Evolutionary conservation across 2,113 vertebrate genomes (phyloP), one percentile per base, ranked within the genome.

Genomic region (Octodon degus): DNA sequence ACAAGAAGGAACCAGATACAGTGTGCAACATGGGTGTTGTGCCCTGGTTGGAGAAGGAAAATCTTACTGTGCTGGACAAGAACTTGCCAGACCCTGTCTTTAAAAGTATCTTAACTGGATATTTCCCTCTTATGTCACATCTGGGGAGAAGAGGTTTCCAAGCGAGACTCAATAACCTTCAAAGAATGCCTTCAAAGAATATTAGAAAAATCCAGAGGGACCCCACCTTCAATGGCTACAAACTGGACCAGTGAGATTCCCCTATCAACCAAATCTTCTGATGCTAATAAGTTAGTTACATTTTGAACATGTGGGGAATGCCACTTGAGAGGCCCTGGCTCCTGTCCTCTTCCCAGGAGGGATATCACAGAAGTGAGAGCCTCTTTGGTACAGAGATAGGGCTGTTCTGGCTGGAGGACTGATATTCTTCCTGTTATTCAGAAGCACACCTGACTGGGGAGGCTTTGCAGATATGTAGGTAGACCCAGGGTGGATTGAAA

Each of bases 41-140:
- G 92, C 99, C 99, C 0, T 99, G 99, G 99, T 99, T 99, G 99
- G 99, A 99, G 77, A 99, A 99, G 96, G 99, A 99, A 85, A 98
- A 99, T 0, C 97, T 98, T 1, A 86, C 99, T 0, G 99, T 99
- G 92, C 96, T 99, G 65, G 99, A 99, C 96, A 99, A 98, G 95
- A 98, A 99, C 94, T 94, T 99, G 9, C 99, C 98, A 1, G 99
- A 99, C 97, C 99, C 99, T 0, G 99, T 99, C 91, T 99, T 99
- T 98, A 99, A 99, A 98, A 99, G 99, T 96, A 99, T 99, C 97
- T 98, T 99, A 96, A 99, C 99, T 7, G 99, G 99, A 81, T 99
- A 99, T 68, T 99, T 99, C 86, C 99, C 99, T 16, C 98, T 99
- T 72, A 99, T 99, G 99, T 99, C 99, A 13, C 98, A 98, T 74